Conservation (phyloP, 2,113 vertebrate genomes). For the Triplophysa tibetana region DNA sequence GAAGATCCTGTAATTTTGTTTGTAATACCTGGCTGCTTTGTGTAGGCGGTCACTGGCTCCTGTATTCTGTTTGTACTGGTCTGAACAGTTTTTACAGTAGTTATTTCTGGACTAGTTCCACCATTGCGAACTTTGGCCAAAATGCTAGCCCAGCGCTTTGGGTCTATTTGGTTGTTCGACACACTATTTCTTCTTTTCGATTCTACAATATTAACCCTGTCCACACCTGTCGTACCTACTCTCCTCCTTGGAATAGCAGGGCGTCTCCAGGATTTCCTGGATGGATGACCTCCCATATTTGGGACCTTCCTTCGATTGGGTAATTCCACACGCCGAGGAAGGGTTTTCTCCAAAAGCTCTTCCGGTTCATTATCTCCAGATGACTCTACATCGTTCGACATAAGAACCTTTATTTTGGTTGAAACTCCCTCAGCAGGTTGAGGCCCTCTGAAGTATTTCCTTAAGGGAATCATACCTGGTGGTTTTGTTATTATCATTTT, state of each 20-base stretch:
- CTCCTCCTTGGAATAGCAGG: conserved; percentile 52
- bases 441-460: conserved; percentile 70
- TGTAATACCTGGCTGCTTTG: conserved; percentile 29
- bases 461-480: conserved; percentile 63
- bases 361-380: conserved; percentile 70
- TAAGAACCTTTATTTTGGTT: conserved; percentile 63
- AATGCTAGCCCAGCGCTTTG: conserved; percentile 87
- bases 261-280: conserved; percentile 65
- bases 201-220: conserved; percentile 73
- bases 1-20: conserved; percentile 66
- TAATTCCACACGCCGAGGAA: conserved; percentile 5
- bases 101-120: conserved; percentile 66
- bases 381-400: conserved; percentile 71
- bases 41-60: conserved; percentile 9
- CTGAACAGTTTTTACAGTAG: conserved; percentile 52
- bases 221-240: conserved; percentile 60
- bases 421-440: conserved; percentile 70
- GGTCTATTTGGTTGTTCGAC: conserved; percentile 84
- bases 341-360: conserved; percentile 46
- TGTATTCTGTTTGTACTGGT: conserved; percentile 47
- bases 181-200: conserved; percentile 76
- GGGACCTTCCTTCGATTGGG: conserved; percentile 44
- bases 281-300: conserved; percentile 49
- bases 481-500: conserved; percentile 70
- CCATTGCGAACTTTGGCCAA: conserved; percentile 83